Evolutionary conservation across 2,888 invertebrate genomes (phyloP).

Genomic region (Cybosia mesomella): DNA sequence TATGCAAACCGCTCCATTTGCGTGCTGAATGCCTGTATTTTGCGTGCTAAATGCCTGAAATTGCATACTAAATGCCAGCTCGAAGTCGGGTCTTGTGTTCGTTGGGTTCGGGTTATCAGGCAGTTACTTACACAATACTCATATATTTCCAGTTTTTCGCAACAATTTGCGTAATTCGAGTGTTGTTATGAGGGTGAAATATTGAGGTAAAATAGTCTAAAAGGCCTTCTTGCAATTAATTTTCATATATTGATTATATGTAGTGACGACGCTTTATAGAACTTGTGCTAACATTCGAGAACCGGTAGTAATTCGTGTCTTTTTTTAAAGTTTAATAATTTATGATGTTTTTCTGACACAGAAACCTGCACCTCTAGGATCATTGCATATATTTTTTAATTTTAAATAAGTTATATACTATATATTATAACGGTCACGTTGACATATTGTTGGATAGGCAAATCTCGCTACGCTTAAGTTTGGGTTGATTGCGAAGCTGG

Average conservation of each 20-base stretch:
- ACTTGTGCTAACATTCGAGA: not conserved
- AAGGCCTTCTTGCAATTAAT: not conserved
- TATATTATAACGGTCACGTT: too few species aligned
- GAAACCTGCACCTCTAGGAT: too few species aligned
- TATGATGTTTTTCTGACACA: too few species aligned
- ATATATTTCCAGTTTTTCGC: constrained; percentile 6
- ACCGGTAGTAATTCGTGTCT: too few species aligned
- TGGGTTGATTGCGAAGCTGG: too few species aligned
- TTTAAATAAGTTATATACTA: too few species aligned
- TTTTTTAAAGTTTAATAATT: too few species aligned
- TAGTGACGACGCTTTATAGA: not conserved
- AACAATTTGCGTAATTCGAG: not conserved
- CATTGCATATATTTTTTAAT: too few species aligned
- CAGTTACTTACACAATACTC: not conserved
- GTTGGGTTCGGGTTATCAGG: constrained; percentile 18
- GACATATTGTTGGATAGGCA: too few species aligned
- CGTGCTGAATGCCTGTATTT: constrained; percentile 28
- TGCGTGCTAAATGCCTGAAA: constrained; percentile 31
- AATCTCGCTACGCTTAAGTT: too few species aligned
- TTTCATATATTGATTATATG: too few species aligned
- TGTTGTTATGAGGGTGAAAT: not conserved
- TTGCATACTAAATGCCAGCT: constrained; percentile 10
- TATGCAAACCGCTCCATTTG: constrained; percentile 40
- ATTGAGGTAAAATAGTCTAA: not conserved
- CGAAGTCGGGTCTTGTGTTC: constrained; percentile 13